Percentiles rank a stretch among this genome's conserved stretches.
Conservation (phyloP, 1,140 invertebrate species). For the Panagrolaimus sp. region DNA sequence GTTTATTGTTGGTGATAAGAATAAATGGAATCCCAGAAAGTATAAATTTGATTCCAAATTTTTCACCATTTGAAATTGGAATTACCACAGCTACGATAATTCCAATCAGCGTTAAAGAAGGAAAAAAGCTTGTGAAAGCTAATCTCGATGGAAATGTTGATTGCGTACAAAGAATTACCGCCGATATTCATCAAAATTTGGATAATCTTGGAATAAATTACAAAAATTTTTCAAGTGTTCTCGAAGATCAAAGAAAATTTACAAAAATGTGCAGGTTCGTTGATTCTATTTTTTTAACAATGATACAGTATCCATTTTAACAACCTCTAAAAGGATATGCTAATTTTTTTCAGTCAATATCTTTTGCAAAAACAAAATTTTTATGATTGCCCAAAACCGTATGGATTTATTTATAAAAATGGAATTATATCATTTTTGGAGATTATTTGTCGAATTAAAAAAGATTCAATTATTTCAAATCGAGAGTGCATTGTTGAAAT, state of each 20-base stretch:
- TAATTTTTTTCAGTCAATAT: neutral
- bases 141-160: no score
- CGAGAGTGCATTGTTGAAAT: slow-evolving; percentile 2
- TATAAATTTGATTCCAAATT: no score
- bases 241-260: neutral
- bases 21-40: no score
- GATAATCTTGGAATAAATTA: slow-evolving; percentile 7
- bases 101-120: no score
- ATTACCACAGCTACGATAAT: no score
- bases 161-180: neutral
- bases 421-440: neutral
- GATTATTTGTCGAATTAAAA: neutral
- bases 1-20: no score
- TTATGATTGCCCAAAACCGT: neutral
- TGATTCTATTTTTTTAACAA: neutral
- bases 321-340: neutral
- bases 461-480: neutral
- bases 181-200: neutral
- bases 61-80: no score
- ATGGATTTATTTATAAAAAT: neutral
- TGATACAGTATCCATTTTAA: neutral
- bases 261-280: slow-evolving; percentile 1
- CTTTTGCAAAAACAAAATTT: neutral
- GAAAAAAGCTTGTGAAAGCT: no score
- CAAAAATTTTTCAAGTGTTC: slow-evolving; percentile 1